Evolutionary conservation across 2,888 invertebrate genomes (phyloP).

Genomic region (Drosophila nigritarsus): DNA sequence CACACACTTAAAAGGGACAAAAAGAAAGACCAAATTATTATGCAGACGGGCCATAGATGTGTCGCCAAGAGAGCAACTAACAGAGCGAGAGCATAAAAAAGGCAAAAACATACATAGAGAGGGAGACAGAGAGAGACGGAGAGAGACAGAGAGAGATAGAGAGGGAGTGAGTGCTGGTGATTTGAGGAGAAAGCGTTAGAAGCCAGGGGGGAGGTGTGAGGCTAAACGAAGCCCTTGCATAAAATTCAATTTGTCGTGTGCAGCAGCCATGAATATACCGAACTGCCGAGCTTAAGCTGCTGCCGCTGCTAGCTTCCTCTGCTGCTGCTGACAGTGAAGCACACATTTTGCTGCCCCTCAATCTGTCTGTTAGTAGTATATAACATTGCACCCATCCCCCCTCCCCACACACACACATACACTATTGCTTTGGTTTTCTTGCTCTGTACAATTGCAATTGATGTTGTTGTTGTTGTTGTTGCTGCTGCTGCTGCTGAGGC

Average conservation of each 20-base stretch:
- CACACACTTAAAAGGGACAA: slow-evolving; percentile 32
- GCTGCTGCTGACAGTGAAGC: slow-evolving; percentile 47
- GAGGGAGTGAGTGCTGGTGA: slow-evolving; percentile 11
- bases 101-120: not conserved
- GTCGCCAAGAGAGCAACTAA: slow-evolving; percentile 41
- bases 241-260: slow-evolving; percentile 82
- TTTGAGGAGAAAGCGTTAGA: slow-evolving; percentile 43
- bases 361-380: slow-evolving; percentile 39
- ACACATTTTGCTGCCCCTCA: slow-evolving; percentile 57
- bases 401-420: not conserved
- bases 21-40: slow-evolving; percentile 74
- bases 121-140: slow-evolving; percentile 1
- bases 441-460: slow-evolving; percentile 38
- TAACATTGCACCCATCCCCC: slow-evolving; percentile 13
- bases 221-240: slow-evolving; percentile 69
- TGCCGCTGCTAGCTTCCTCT: slow-evolving; percentile 24
- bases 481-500: slow-evolving; percentile 22
- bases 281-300: slow-evolving; percentile 64
- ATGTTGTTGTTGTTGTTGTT: slow-evolving; percentile 24
- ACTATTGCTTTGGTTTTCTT: slow-evolving; percentile 3
- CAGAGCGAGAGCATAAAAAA: slow-evolving; percentile 6
- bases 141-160: slow-evolving; percentile 9
- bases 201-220: not conserved
- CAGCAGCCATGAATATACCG: slow-evolving; percentile 81
- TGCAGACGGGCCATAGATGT: slow-evolving; percentile 66